Evolutionary conservation across 2,113 vertebrate species (phyloP), one percentile per base, ranked within the genome.

Genomic region (Anarrhichthys ocellatus): DNA sequence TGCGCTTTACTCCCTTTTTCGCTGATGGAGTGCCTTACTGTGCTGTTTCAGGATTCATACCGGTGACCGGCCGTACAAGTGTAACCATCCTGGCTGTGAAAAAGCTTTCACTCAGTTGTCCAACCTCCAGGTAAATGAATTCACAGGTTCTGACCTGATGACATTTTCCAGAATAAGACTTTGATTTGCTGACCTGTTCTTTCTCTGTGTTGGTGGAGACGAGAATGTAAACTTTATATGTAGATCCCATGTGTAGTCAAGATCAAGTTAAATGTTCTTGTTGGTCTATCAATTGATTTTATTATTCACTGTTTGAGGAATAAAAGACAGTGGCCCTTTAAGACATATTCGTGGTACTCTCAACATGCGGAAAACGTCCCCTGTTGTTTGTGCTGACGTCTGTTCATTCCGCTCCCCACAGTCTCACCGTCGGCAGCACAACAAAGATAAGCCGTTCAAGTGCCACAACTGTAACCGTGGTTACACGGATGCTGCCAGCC

Each of bases 401-500:
- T 29, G 22, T 63, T 62, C 5, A 3, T 32, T 36, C 6, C 6
- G 48, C 46, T 27, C 0, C 14, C 91, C 91, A 86, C 94, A 99
- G 98, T 99, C 98, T 93, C 98, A 99, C 92, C 97, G 98, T 90
- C 95, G 98, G 94, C 98, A 99, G 94, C 98, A 99, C 96, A 99
- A 99, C 95, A 99, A 99, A 96, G 98, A 99, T 91, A 99, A 99
- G 96, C 98, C 98, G 50, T 99, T 95, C 94, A 99, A 99, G 96
- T 99, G 98, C 96, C 98, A 98, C 96, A 98, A 99, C 88, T 99
- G 98, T 93, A 98, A 99, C 88, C 97, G 97, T 63, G 98, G 97
- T 3, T 99, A 99, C 82, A 99, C 97, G 11, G 98, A 99, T 20
- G 96, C 97, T 1, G 95, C 98, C 91, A 98, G 97, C 0, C 93